phyloP scores from a whole-genome alignment of 1,140 invertebrate genomes.

The Thaumetopoea pityocampa region DNA sequence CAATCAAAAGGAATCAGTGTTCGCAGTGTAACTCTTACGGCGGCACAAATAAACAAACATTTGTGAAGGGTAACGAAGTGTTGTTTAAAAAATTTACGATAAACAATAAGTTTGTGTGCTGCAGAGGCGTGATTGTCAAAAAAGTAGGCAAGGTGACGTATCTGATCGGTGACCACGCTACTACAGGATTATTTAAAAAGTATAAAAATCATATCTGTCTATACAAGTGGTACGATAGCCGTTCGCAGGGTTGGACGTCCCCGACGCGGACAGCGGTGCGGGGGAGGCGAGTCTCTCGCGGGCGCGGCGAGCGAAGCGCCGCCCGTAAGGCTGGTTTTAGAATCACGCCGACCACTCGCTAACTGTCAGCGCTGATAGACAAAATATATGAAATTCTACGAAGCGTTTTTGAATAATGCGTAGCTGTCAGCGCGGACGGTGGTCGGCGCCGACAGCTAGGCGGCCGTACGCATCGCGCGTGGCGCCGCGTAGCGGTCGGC shows the following conservation, averaged over 20 bases:
- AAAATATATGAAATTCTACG: conserved; percentile 14
- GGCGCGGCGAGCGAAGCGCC: no score
- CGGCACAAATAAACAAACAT: conserved; percentile 1
- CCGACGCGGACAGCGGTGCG: no score
- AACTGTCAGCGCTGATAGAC: neutral
- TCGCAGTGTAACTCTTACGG: conserved; percentile 12
- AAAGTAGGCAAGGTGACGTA: conserved; percentile 10
- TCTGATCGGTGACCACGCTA: no score
- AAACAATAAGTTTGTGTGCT: conserved; percentile 16
- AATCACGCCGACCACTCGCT: neutral
- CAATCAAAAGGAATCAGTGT: conserved; percentile 19
- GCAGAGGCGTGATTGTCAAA: conserved; percentile 15
- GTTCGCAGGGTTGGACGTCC: no score
- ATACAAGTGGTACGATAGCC: no score
- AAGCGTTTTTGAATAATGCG: conserved; percentile 11
- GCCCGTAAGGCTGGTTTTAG: neutral
- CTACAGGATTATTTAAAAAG: no score
- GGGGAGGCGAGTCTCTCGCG: no score
- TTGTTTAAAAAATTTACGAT: conserved; percentile 20
- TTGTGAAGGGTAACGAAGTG: conserved; percentile 3
- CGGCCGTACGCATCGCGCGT: conserved; percentile 4
- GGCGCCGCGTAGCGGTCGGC: conserved; percentile 3
- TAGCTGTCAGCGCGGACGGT: conserved; percentile 10
- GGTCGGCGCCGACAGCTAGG: conserved; percentile 1
- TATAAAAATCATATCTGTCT: no score